Conservation (phyloP, 2,888 invertebrate genomes). For the Luffia ferchaultella region DNA sequence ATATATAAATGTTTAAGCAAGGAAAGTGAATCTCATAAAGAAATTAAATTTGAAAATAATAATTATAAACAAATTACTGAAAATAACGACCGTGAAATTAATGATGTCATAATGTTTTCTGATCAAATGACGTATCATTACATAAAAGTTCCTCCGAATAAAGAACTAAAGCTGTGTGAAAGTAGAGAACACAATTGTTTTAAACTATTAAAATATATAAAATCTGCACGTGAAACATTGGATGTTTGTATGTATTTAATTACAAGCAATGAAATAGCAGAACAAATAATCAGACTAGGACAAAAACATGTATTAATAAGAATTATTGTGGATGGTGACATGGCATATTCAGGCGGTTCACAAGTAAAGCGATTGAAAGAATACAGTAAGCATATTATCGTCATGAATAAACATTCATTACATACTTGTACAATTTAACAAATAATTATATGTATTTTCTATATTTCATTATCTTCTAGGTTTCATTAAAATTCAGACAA, state of each 20-base stretch:
- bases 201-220: slow-evolving; percentile 53
- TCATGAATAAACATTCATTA: too few relatives aligned
- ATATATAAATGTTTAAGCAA: slow-evolving; percentile 28
- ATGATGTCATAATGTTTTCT: slow-evolving; percentile 57
- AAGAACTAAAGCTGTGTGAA: slow-evolving; percentile 43
- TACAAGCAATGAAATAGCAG: slow-evolving; percentile 52
- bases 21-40: slow-evolving; percentile 22
- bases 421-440: too few relatives aligned
- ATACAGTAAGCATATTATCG: slow-evolving; percentile 49
- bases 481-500: slow-evolving; percentile 56
- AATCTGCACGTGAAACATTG: slow-evolving; percentile 53
- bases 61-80: slow-evolving; percentile 32
- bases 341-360: slow-evolving; percentile 53
- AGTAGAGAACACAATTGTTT: slow-evolving; percentile 53
- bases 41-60: slow-evolving; percentile 27
- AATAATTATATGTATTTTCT: too few relatives aligned
- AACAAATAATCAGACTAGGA: slow-evolving; percentile 53
- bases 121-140: slow-evolving; percentile 44
- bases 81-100: slow-evolving; percentile 47
- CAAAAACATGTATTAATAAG: slow-evolving; percentile 53
- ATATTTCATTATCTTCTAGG: slow-evolving; percentile 26
- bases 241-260: slow-evolving; percentile 61
- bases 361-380: slow-evolving; percentile 52
- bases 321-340: slow-evolving; percentile 56
- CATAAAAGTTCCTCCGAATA: slow-evolving; percentile 41